Percentiles rank a stretch among this genome's conserved stretches.
These are phyloP conservation scores for Notarius quadriscutis DNA, from an alignment of 2,113 vertebrate species.

Conservation along the genomic window DNA sequence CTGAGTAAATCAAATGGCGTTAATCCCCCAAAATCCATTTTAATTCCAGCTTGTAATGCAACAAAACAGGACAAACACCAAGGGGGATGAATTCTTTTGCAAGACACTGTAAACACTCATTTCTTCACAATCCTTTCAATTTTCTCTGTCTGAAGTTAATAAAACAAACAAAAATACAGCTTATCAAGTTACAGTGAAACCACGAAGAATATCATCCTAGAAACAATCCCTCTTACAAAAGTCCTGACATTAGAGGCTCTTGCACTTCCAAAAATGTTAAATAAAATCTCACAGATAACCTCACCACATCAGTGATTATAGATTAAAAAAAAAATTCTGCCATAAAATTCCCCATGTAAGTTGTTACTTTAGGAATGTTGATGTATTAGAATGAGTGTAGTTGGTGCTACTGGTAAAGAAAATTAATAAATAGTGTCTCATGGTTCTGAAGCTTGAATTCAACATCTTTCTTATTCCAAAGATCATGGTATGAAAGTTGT, in stretches of 20 bases:
- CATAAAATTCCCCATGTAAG: neutral
- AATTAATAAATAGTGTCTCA: neutral
- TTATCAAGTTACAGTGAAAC: neutral
- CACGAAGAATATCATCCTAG: no score
- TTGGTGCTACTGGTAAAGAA: neutral
- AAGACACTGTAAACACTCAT: no score
- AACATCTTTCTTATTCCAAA: no score
- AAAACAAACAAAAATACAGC: neutral
- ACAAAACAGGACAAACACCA: no score
- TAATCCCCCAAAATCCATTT: no score
- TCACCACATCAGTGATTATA: neutral
- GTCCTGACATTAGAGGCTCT: neutral
- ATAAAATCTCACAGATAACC: neutral
- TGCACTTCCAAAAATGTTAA: neutral
- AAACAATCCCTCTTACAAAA: no score
- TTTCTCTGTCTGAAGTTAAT: neutral
- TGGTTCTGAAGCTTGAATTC: neutral
- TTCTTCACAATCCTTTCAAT: neutral
- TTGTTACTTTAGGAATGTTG: neutral
- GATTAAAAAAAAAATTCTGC: neutral
- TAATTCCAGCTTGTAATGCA: no score
- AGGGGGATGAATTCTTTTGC: no score
- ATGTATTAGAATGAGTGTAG: neutral
- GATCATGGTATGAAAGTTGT: neutral
- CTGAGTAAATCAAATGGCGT: no score